Evolutionary conservation across 2,888 invertebrate genomes (phyloP), one percentile per base, ranked within the genome.

Genomic region (Papilio demoleus): DNA sequence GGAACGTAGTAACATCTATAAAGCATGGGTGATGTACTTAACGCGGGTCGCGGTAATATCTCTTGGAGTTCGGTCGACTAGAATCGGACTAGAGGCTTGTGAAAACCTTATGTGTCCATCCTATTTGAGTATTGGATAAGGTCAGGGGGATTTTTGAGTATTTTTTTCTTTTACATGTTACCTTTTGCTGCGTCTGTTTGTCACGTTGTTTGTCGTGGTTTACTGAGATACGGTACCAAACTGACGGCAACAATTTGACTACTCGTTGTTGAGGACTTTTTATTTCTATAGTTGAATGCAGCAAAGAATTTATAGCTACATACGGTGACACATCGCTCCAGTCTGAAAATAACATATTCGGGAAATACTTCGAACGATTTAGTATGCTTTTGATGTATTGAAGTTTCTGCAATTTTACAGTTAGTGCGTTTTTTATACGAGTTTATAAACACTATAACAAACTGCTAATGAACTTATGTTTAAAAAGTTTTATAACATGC

Each of bases 231-330:
- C 17, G 45, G 31, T 17, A 1, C 4, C 24, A 42, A 19, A 56
- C 53, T 56, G 53, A 56, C 31, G 9, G 27, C n/a, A 53, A 53
- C 53, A 17, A 34, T 63, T 63, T 47, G 63, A 47, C 63, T 47
- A 14, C 45, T 50, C 47, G 47, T 34, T 47, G 22, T 63, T 12
- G 22, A n/a, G 12, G 12, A 19, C 14, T 45, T 34, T 63, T 63
- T 63, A 47, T 63, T 31, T 45, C 17, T 53, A 9, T 31, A 17
- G 53, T 53, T 8, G 53, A 63, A 50, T 14, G 12, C 34, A 42
- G 63, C 4, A 31, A 45, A 34, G 63, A 47, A 63, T 34, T 47
- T 34, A 47, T 63, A 27, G 63, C 63, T 50, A 14, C 19, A 27
- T 34, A 31, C 17, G 22, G 34, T 47, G 62, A 50, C 22, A 36